Evolutionary conservation across 1,140 invertebrate species (phyloP).

Genomic region (Achatina immaculata): DNA sequence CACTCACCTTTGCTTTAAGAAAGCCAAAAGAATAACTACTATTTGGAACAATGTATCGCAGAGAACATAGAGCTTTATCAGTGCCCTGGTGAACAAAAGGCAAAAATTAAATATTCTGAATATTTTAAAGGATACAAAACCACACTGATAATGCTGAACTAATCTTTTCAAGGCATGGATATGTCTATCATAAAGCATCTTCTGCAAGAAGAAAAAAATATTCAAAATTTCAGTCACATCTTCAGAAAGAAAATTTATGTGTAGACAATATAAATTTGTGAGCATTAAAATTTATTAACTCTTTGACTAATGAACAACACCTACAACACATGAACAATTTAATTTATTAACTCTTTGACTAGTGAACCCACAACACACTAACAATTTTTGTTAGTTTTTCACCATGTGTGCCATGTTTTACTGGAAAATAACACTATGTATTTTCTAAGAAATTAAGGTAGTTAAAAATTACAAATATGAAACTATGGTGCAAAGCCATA

Average conservation of each 20-base stretch:
- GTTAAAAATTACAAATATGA: too few species aligned
- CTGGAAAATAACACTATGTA: too few species aligned
- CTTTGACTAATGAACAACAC: too few species aligned
- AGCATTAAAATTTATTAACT: slow-evolving; percentile 4
- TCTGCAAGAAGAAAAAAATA: slow-evolving; percentile 53
- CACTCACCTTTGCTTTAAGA: too few species aligned
- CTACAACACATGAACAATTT: not conserved
- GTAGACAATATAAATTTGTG: not conserved
- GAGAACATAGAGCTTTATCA: not conserved
- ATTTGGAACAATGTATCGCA: not conserved
- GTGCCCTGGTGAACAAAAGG: not conserved
- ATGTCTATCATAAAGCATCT: slow-evolving; percentile 68
- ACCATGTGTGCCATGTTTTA: too few species aligned
- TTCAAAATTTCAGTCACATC: not conserved
- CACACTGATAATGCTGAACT: slow-evolving; percentile 64
- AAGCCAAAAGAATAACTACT: too few species aligned
- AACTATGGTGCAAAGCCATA: too few species aligned
- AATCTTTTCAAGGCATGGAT: slow-evolving; percentile 67
- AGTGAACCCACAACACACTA: not conserved
- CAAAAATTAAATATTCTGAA: not conserved
- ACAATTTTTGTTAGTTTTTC: not conserved
- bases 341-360: not conserved
- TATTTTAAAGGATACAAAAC: slow-evolving; percentile 69
- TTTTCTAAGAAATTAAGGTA: too few species aligned
- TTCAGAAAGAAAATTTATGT: not conserved